phyloP scores from a whole-genome alignment of 1,140 invertebrate genomes.

The Drosophila willistoni region DNA sequence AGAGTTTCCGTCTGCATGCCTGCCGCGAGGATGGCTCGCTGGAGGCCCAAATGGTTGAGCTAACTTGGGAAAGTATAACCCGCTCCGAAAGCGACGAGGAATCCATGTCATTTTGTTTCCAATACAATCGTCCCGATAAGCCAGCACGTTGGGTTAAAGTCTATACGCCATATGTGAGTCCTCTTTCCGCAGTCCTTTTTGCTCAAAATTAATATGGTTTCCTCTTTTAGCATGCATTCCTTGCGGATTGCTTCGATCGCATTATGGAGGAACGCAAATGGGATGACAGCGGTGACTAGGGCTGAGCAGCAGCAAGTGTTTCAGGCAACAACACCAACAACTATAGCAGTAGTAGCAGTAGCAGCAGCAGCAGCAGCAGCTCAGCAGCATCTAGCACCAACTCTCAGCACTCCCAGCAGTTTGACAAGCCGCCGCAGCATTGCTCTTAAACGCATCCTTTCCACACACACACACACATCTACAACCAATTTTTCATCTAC shows the following conservation, averaged over 20 bases:
- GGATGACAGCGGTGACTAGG: constrained; percentile 90
- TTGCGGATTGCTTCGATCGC: constrained; percentile 96
- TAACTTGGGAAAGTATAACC: constrained; percentile 91
- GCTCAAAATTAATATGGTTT: constrained; percentile 3
- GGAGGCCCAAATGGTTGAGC: constrained; percentile 93
- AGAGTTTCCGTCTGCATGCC: constrained; percentile 92
- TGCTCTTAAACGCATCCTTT: neutral
- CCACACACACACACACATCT: too few relatives aligned
- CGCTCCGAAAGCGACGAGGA: constrained; percentile 96
- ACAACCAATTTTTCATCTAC: too few relatives aligned
- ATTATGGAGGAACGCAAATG: constrained; percentile 95
- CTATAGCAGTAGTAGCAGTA: constrained; percentile 22
- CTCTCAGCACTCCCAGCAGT: constrained; percentile 5
- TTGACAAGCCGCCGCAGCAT: neutral
- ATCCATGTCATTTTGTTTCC: constrained; percentile 94
- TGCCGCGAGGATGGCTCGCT: constrained; percentile 93
- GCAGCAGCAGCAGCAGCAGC: constrained; percentile 19
- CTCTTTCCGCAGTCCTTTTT: too few relatives aligned
- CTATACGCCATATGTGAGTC: constrained; percentile 95
- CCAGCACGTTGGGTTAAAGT: constrained; percentile 94
- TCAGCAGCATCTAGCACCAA: constrained; percentile 3
- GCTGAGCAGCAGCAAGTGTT: constrained; percentile 16
- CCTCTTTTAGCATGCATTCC: constrained; percentile 90
- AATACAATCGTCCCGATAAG: constrained; percentile 92
- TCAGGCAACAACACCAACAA: constrained; percentile 3